Evolutionary conservation across 2,797 vertebrate genomes (phyloP).

Genomic region (Geotrypetes seraphini): DNA sequence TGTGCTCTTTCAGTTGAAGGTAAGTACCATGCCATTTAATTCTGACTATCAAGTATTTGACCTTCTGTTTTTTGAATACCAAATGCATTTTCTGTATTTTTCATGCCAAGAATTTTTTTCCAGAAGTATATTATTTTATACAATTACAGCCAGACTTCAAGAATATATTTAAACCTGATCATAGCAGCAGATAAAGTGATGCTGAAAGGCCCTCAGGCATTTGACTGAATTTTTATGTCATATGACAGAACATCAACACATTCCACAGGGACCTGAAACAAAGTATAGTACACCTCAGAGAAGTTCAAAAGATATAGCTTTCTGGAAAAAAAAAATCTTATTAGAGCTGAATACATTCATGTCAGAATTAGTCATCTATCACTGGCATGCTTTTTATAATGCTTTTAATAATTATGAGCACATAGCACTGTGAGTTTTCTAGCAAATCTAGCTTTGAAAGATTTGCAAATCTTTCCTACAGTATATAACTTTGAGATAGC

Average conservation of each 20-base stretch:
- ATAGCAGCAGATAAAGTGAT: constrained; percentile 48
- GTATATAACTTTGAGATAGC: too few relatives aligned
- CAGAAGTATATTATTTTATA: constrained; percentile 18
- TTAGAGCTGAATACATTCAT: constrained; percentile 10
- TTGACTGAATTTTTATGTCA: constrained; percentile 50
- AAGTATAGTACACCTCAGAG: constrained; percentile 25
- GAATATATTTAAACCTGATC: constrained; percentile 41
- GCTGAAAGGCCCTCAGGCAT: constrained; percentile 55
- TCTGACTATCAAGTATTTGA: background rate
- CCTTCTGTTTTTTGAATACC: background rate
- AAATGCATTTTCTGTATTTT: background rate
- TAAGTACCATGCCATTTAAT: background rate
- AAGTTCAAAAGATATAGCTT: constrained; percentile 47
- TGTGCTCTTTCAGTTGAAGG: background rate
- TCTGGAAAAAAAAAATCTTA: constrained; percentile 45
- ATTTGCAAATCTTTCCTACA: too few relatives aligned
- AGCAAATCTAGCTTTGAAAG: too few relatives aligned
- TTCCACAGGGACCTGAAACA: too few relatives aligned
- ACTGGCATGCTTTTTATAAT: constrained; percentile 21
- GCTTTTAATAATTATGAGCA: constrained; percentile 28
- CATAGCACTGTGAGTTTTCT: background rate
- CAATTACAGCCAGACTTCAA: constrained; percentile 9
- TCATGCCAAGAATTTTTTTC: background rate
- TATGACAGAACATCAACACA: constrained; percentile 46
- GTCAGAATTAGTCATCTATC: constrained; percentile 35